A percentile compares a stretch with the other conserved stretches of the same genome.
phyloP scores from a whole-genome alignment of 2,113 vertebrate species.

The Crotalus horridus region DNA sequence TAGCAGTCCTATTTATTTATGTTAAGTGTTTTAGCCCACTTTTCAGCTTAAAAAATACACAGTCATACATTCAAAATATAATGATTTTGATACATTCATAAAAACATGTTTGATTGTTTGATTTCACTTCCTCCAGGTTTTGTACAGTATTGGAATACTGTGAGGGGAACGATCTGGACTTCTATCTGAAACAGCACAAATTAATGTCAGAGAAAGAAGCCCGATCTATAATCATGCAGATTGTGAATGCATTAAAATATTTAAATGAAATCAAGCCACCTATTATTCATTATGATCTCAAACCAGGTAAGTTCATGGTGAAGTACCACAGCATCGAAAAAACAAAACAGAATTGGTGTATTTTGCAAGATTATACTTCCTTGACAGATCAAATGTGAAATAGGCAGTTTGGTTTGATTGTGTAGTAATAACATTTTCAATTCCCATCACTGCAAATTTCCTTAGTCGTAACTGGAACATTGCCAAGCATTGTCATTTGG shows the following conservation, averaged over 20 bases:
- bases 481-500: neutral
- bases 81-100: neutral
- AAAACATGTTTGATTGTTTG: neutral
- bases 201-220: conserved; percentile 98
- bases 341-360: neutral
- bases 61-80: too few relatives aligned
- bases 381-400: neutral
- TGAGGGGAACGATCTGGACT: conserved; percentile 98
- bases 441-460: neutral
- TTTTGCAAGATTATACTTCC: neutral
- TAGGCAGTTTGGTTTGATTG: neutral
- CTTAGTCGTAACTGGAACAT: neutral
- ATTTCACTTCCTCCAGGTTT: conserved; percentile 78
- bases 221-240: conserved; percentile 99
- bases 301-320: conserved; percentile 81
- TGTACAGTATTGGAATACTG: conserved; percentile 99
- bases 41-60: too few relatives aligned
- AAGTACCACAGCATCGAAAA: neutral
- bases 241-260: conserved; percentile 99
- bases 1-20: too few relatives aligned
- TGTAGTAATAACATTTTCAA: neutral
- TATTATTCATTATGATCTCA: conserved; percentile 99
- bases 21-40: too few relatives aligned
- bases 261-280: conserved; percentile 99
- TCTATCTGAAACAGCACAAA: conserved; percentile 99